Evolutionary conservation across 2,113 vertebrate genomes (phyloP).

Genomic region (Dromaius novaehollandiae): DNA sequence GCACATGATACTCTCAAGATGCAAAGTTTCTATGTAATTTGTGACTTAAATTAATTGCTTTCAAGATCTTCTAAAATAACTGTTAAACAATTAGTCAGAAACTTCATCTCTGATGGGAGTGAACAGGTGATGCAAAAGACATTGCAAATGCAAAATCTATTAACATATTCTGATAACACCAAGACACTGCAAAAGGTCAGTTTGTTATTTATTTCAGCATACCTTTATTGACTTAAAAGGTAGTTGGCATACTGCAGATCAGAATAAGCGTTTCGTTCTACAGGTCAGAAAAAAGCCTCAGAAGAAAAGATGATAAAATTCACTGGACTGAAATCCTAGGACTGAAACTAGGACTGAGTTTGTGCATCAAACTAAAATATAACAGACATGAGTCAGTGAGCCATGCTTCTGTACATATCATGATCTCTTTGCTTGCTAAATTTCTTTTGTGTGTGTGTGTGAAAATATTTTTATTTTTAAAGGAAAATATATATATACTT

Average conservation of each 20-base stretch:
- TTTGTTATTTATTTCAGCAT: background rate
- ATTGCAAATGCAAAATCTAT: background rate
- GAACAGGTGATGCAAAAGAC: background rate
- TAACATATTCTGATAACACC: background rate
- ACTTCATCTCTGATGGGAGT: background rate
- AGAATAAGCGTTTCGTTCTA: background rate
- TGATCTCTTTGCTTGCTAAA: background rate
- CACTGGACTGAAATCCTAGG: background rate
- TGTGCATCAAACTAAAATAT: background rate
- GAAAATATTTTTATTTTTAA: background rate
- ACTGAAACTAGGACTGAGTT: background rate
- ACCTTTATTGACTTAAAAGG: background rate
- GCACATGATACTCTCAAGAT: no score
- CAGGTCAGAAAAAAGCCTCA: no score
- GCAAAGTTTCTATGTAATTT: background rate
- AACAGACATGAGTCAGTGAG: background rate
- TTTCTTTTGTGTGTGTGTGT: background rate
- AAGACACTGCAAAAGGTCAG: background rate
- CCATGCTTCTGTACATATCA: background rate
- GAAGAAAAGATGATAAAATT: background rate
- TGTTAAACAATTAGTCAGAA: background rate
- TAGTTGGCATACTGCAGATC: background rate
- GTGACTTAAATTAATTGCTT: background rate
- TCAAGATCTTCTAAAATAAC: background rate
- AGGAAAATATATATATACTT: background rate